Evolutionary conservation across 2,888 invertebrate genomes (phyloP), one percentile per base, ranked within the genome.

Genomic region (Julus scandinavius): DNA sequence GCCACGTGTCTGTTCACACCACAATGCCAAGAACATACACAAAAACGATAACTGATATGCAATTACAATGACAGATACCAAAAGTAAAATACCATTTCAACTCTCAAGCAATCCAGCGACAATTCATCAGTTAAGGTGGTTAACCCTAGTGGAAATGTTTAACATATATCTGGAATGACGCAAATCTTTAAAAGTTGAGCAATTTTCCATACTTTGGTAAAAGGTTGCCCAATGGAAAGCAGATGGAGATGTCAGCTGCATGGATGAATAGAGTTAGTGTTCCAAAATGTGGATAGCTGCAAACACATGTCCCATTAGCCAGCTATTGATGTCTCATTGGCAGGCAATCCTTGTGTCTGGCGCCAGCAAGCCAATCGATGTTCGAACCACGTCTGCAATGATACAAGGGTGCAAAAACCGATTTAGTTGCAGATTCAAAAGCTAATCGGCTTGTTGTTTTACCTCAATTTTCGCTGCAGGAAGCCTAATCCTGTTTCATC

Each of bases 311-410:
- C 20, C 41, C n/a, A 63, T 88, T 85, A 88, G 38, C 85, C 88
- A 29, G 85, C 49, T 49, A 88, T 50, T 1, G 85, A 85, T 29
- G 88, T 85, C 40, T 85, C 88, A 58, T 88, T 88, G 41, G 88
- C 50, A 5, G 88, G 88, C 41, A 88, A 40, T 38, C 92, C 92
- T 90, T 92, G 92, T 86, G 91, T 91, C 89, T 91, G 91, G 58
- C 92, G 90, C 92, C 92, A 92, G 40, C 91, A 91, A 5, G 92
- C 92, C 38, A 92, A 89, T 85, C 92, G 90, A 89, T 92, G 91
- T 84, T 91, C 91, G 88, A 91, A 92, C 92, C 92, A 92, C 72
- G 90, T 89, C 92, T 92, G 91, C 85, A 91, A 91, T 50, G 29
- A 87, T 15, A 41, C 15, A 38, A 38, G 15, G 15, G 3, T 17